Conservation (phyloP, 2,113 vertebrate genomes). For the Cephalopholis sonnerati region DNA sequence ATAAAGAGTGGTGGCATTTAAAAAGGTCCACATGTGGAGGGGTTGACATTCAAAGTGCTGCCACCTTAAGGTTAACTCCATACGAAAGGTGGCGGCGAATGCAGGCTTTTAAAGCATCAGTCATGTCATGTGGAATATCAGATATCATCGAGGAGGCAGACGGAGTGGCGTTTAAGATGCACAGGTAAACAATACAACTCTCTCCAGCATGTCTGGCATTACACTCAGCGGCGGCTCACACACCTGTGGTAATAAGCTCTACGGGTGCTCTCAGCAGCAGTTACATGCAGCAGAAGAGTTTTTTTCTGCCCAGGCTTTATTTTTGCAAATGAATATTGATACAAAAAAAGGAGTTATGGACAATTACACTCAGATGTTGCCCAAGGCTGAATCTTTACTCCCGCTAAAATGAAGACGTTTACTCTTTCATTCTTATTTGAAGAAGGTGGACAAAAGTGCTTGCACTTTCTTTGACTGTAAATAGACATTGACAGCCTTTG, state of each 20-base stretch:
- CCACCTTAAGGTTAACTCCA: constrained; percentile 83
- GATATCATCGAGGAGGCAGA: constrained; percentile 36
- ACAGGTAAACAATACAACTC: constrained; percentile 64
- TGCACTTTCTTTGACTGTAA: constrained; percentile 53
- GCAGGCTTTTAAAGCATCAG: constrained; percentile 71
- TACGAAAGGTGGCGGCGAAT: constrained; percentile 70
- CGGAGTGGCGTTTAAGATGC: constrained; percentile 36
- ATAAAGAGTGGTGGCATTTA: constrained; percentile 84
- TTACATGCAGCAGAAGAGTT: constrained; percentile 34
- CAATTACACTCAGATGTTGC: constrained; percentile 36
- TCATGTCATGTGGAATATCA: constrained; percentile 63
- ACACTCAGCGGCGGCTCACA: constrained; percentile 40
- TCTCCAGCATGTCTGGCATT: constrained; percentile 31
- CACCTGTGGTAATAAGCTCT: constrained; percentile 38
- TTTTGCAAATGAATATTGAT: constrained; percentile 59
- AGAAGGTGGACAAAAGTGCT: constrained; percentile 43
- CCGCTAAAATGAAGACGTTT: constrained; percentile 32
- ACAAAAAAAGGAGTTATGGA: constrained; percentile 41
- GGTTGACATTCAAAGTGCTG: constrained; percentile 83
- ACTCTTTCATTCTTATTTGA: constrained; percentile 44
- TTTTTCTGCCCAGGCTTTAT: constrained; percentile 22
- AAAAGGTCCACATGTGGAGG: constrained; percentile 81
- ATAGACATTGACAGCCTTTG: constrained; percentile 60
- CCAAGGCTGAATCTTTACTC: constrained; percentile 45
- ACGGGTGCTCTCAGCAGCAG: constrained; percentile 20